phyloP scores from a whole-genome alignment of 64 coral and sea anemone genomes.

The Montipora capricornis region DNA sequence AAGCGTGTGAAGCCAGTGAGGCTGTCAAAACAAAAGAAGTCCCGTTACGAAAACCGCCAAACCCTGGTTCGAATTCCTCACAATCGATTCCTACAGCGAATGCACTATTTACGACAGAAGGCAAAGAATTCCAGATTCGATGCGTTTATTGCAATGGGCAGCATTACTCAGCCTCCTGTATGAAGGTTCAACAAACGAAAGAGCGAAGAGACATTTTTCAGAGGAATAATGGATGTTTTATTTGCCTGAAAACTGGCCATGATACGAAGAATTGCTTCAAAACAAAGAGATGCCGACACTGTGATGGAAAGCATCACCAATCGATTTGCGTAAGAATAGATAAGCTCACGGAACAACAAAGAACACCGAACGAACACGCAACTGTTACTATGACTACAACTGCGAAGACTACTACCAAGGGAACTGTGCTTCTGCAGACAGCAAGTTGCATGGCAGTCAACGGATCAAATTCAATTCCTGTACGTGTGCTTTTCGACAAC shows the following conservation, averaged over 20 bases:
- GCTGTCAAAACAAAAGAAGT: too few species aligned
- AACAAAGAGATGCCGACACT: constrained; percentile 69
- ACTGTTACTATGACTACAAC: constrained; percentile 26
- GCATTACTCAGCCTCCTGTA: constrained; percentile 68
- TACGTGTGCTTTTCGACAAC: constrained; percentile 49
- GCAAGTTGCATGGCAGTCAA: constrained; percentile 46
- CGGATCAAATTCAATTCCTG: constrained; percentile 34
- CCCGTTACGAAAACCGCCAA: too few species aligned
- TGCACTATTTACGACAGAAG: constrained; percentile 22
- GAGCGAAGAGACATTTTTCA: constrained; percentile 35
- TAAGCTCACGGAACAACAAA: neutral
- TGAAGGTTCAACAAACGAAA: constrained; percentile 23
- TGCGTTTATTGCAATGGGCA: constrained; percentile 63
- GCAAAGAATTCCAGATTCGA: neutral
- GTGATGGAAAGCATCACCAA: constrained; percentile 67
- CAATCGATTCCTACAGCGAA: constrained; percentile 11
- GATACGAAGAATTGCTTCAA: constrained; percentile 27
- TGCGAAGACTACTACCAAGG: constrained; percentile 18
- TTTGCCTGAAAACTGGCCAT: constrained; percentile 46
- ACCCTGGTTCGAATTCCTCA: neutral
- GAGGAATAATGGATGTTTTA: constrained; percentile 37
- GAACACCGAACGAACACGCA: constrained; percentile 15
- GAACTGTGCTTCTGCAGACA: constrained; percentile 61
- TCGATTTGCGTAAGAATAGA: constrained; percentile 55
- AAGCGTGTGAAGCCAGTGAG: too few species aligned